Percentiles rank a stretch among this genome's conserved stretches.
Evolutionary conservation across 1,140 invertebrate species (phyloP).

Genomic region (Chrysomallon squamiferum): DNA sequence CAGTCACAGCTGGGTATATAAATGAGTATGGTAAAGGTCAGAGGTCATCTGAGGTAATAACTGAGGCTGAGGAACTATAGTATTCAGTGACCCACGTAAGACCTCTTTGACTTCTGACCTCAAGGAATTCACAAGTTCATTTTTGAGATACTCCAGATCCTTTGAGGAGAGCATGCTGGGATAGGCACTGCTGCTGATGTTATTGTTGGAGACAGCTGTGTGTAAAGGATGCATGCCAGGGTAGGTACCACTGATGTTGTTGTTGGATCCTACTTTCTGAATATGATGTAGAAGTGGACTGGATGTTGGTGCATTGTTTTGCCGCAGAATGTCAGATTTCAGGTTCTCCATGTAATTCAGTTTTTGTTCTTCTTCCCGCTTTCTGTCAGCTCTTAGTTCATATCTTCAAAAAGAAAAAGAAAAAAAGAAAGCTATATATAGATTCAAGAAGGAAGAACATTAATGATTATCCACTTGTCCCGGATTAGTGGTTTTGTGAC

Average conservation of each 20-base stretch:
- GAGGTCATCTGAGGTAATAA: slow-evolving; percentile 24
- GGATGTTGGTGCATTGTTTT: neutral
- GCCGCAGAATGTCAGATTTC: slow-evolving; percentile 64
- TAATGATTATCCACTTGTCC: too few species aligned
- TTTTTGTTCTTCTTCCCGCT: slow-evolving; percentile 63
- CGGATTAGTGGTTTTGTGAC: too few species aligned
- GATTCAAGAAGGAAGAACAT: too few species aligned
- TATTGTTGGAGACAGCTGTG: slow-evolving; percentile 6
- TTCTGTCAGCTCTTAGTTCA: slow-evolving; percentile 68
- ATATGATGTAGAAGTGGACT: slow-evolving; percentile 1
- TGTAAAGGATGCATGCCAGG: neutral
- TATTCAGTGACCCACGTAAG: slow-evolving; percentile 16
- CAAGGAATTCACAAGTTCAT: slow-evolving; percentile 57
- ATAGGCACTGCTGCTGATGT: slow-evolving; percentile 6
- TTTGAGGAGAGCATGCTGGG: slow-evolving; percentile 17
- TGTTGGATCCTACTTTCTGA: neutral
- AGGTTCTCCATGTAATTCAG: slow-evolving; percentile 66
- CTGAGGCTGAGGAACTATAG: slow-evolving; percentile 26
- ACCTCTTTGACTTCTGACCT: slow-evolving; percentile 54
- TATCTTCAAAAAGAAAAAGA: slow-evolving; percentile 56
- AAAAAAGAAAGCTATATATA: too few species aligned
- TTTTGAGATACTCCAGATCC: slow-evolving; percentile 59
- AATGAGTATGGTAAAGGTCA: slow-evolving; percentile 63
- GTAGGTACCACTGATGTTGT: neutral
- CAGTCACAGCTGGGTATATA: slow-evolving; percentile 63